Evolutionary conservation across 2,797 vertebrate genomes (phyloP), one percentile per base, ranked within the genome.

Genomic region (Notolabrus celidotus): DNA sequence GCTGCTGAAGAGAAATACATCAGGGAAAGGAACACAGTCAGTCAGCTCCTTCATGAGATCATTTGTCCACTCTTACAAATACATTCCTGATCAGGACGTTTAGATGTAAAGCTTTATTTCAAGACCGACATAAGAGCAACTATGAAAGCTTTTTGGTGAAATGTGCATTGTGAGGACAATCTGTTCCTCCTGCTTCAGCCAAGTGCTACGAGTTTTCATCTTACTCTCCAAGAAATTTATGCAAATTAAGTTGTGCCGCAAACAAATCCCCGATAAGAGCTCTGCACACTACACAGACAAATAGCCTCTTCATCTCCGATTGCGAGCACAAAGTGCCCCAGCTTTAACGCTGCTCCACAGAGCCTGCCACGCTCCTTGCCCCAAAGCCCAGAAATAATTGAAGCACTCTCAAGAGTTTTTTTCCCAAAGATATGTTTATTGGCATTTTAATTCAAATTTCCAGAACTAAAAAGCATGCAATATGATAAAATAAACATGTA

Each of bases 191-290:
- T 55, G 76, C 76, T 86, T 46, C 27, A 79, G 84, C 86, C 83
- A 81, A 81, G 34, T 82, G 60, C 33, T 19, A 59, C 3, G 78
- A 74, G 74, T 83, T 83, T 83, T 83, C 79, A 79, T 83, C 82
- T 78, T 59, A 53, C 65, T 81, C 80, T 84, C 79, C 63, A 83
- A 84, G 77, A 88, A 80, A 85, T 84, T 54, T 82, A 88, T 89
- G 88, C 83, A 88, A 89, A 88, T 88, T 5, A 86, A 85, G 84
- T 82, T 85, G 78, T 75, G 84, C 71, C 67, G 50, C 80, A 86
- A 88, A 86, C 88, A 89, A 89, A 89, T 83, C 67, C 74, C 74
- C 9, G 88, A 89, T 88, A 88, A 88, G 80, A 81, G 84, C 74
- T 64, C 15, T 45, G 76, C 64, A 74, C 76, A 74, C 80, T 77